Conservation (phyloP, 2,888 invertebrate genomes). For the Coenonympha arcania region DNA sequence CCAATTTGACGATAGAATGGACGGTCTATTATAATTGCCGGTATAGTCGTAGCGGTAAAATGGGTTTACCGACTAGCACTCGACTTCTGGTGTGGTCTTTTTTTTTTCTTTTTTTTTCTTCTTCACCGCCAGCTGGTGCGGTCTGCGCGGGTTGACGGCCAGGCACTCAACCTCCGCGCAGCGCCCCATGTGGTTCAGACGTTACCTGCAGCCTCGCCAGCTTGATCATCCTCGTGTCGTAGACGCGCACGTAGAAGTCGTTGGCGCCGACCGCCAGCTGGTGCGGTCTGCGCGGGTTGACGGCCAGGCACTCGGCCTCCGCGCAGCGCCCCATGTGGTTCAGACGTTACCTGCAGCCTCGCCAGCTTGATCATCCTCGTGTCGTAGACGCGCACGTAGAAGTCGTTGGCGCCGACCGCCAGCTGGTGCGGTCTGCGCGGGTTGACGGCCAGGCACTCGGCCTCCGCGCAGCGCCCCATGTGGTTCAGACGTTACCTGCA, state of each 20-base stretch:
- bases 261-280: constrained; percentile 94
- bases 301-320: constrained; percentile 92
- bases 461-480: too few relatives aligned
- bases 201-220: too few relatives aligned
- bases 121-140: constrained; percentile 93
- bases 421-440: constrained; percentile 87
- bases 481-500: too few relatives aligned
- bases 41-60: too few relatives aligned
- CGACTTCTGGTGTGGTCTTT: constrained; percentile 95
- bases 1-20: too few relatives aligned
- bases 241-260: constrained; percentile 93
- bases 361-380: constrained; percentile 37
- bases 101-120: too few relatives aligned
- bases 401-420: constrained; percentile 95
- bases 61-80: too few relatives aligned
- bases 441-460: constrained; percentile 93
- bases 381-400: constrained; percentile 85
- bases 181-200: too few relatives aligned
- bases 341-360: too few relatives aligned
- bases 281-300: constrained; percentile 89
- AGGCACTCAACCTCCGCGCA: constrained; percentile 93
- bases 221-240: constrained; percentile 37
- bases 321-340: too few relatives aligned
- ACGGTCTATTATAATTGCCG: too few relatives aligned
- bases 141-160: constrained; percentile 86